These are phyloP conservation scores for Larimichthys polyactis DNA, from an alignment of 2,113 vertebrate species.

Conservation along the genomic window DNA sequence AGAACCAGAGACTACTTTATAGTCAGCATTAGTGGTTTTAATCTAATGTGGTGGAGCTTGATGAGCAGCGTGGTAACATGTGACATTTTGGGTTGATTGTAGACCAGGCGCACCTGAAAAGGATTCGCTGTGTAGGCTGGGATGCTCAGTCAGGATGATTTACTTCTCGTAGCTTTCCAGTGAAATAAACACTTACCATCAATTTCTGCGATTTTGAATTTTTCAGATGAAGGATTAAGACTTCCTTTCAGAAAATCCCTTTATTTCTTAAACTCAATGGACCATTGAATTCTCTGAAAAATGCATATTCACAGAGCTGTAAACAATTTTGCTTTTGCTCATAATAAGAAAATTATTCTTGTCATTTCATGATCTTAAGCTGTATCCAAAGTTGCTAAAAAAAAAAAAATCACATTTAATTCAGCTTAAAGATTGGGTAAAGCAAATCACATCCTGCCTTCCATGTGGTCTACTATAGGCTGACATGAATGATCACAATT, in stretches of 20 bases:
- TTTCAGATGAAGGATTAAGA: background rate
- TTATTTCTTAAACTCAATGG: background rate
- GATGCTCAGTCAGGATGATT: background rate
- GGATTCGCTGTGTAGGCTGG: no score
- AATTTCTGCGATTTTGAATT: background rate
- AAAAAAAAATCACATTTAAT: background rate
- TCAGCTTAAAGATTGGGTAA: background rate
- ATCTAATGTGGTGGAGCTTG: no score
- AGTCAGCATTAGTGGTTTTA: no score
- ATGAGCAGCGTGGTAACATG: no score
- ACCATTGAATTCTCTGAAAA: background rate
- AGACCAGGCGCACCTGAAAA: no score
- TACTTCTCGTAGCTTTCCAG: background rate
- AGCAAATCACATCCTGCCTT: background rate
- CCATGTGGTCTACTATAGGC: background rate
- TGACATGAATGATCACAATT: constrained; percentile 2
- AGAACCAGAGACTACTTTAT: no score
- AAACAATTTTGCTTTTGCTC: background rate
- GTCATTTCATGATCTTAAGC: background rate
- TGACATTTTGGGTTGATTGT: no score
- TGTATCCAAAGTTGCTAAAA: background rate
- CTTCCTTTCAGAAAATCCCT: background rate
- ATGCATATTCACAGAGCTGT: background rate
- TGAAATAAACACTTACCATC: background rate
- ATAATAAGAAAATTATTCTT: background rate